These are phyloP conservation scores for Lepidochrysops patricia DNA, from an alignment of 2,888 invertebrate genomes.

Conservation along the genomic window DNA sequence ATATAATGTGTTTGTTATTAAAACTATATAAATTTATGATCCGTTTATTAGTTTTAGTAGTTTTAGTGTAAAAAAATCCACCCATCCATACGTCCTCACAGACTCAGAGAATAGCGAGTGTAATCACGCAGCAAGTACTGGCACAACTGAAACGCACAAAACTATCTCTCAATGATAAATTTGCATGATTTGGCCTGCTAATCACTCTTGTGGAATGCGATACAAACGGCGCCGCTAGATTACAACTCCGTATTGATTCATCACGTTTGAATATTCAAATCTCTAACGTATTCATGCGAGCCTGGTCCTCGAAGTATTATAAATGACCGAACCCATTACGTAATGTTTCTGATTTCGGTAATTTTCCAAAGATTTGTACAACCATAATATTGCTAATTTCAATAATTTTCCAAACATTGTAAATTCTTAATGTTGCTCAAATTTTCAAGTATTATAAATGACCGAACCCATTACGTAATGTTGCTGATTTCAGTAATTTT, in stretches of 20 bases:
- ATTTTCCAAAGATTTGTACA: neutral
- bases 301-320: slow-evolving; percentile 5
- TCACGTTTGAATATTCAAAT: slow-evolving; percentile 24
- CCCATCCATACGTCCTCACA: too few species aligned
- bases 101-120: too few species aligned
- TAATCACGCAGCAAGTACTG: neutral
- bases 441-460: slow-evolving; percentile 1
- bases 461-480: neutral
- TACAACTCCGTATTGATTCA: slow-evolving; percentile 25
- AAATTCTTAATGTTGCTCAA: too few species aligned
- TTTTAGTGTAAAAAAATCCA: too few species aligned
- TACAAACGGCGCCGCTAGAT: slow-evolving; percentile 26
- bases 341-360: neutral
- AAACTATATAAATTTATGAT: too few species aligned
- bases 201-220: slow-evolving; percentile 29
- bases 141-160: slow-evolving; percentile 20
- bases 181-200: slow-evolving; percentile 32
- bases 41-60: too few species aligned
- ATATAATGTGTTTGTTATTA: too few species aligned
- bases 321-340: neutral
- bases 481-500: neutral
- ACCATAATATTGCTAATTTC: too few species aligned
- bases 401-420: too few species aligned
- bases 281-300: slow-evolving; percentile 20
- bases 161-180: slow-evolving; percentile 29